phyloP scores from a whole-genome alignment of 2,888 invertebrate species.

The Perdita meconis region DNA sequence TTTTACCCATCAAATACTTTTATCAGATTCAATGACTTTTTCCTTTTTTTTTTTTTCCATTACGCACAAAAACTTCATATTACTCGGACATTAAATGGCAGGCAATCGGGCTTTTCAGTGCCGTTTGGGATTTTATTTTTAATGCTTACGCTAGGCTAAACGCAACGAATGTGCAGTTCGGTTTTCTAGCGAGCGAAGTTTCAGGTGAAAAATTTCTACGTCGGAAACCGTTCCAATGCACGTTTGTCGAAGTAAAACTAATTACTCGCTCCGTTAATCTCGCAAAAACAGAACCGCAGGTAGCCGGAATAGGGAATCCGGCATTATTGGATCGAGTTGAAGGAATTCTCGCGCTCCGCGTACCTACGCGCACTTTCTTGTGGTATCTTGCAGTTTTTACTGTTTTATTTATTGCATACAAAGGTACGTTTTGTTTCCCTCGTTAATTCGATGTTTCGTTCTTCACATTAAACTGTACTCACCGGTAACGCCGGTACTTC shows the following conservation, averaged over 20 bases:
- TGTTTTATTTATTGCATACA: background rate
- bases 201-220: constrained; percentile 8
- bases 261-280: constrained; percentile 29
- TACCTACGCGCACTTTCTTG: background rate
- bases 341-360: constrained; percentile 7
- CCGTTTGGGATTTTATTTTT: background rate
- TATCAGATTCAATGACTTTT: too few relatives aligned
- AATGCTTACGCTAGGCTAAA: constrained; percentile 8
- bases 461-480: background rate
- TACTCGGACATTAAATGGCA: background rate
- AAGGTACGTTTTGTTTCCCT: background rate
- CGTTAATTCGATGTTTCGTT: background rate
- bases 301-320: constrained; percentile 8
- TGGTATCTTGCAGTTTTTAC: background rate
- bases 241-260: constrained; percentile 24
- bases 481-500: background rate
- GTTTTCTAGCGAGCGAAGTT: background rate
- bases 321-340: constrained; percentile 18
- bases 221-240: background rate
- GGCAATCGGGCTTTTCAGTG: background rate
- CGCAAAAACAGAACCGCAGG: constrained; percentile 13
- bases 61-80: background rate
- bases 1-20: too few relatives aligned
- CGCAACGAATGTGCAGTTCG: background rate
- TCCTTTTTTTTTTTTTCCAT: too few relatives aligned